Percentiles rank a stretch among this genome's conserved stretches.
phyloP scores from a whole-genome alignment of 2,888 invertebrate species.

The Nebria salina region DNA sequence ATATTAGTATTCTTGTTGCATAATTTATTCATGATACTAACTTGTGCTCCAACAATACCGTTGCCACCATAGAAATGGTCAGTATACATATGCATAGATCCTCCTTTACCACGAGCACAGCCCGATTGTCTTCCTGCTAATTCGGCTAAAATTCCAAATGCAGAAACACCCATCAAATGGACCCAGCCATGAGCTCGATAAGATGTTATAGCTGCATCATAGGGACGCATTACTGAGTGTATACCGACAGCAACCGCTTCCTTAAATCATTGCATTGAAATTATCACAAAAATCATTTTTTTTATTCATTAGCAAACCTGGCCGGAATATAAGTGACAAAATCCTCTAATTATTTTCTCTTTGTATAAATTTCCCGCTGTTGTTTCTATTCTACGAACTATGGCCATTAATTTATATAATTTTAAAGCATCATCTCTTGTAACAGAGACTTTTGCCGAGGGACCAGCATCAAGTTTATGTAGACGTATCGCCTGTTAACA shows the following conservation, averaged over 20 bases:
- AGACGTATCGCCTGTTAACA: conserved; percentile 81
- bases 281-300: neutral
- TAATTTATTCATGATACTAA: conserved; percentile 58
- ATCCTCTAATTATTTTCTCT: conserved; percentile 94
- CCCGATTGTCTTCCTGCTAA: conserved; percentile 89
- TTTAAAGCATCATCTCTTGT: conserved; percentile 86
- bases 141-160: conserved; percentile 85
- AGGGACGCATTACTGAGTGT: conserved; percentile 81
- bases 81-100: conserved; percentile 98
- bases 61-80: conserved; percentile 96
- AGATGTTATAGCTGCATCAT: conserved; percentile 93
- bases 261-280: conserved; percentile 57
- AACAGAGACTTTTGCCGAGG: conserved; percentile 76
- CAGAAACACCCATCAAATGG: conserved; percentile 86
- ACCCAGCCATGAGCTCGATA: conserved; percentile 99
- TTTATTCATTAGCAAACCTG: conserved; percentile 70
- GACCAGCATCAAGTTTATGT: conserved; percentile 89
- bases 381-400: conserved; percentile 93
- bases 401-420: conserved; percentile 82
- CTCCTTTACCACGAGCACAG: conserved; percentile 95
- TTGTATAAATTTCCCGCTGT: conserved; percentile 96
- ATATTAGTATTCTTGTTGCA: no score
- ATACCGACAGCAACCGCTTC: conserved; percentile 92
- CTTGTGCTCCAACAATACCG: conserved; percentile 99
- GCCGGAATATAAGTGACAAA: conserved; percentile 98